Base-by-base conservation (phyloP, 2,797 vertebrate genomes). In the Meriones psammophilus region DNA sequence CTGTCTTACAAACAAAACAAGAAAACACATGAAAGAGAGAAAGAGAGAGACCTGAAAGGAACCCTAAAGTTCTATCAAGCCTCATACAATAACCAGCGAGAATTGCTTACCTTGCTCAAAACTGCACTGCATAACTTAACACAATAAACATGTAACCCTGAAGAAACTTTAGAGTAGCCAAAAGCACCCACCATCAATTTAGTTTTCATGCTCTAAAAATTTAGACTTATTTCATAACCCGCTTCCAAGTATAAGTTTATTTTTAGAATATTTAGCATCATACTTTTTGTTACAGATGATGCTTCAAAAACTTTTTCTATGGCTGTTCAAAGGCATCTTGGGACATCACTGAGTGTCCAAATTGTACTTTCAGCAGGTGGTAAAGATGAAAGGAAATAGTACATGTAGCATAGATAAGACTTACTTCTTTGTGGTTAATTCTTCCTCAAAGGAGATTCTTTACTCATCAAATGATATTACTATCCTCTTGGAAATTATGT, bases 191-290 rank as follows among this genome's bases (percentile, higher is more conserved):
- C 15, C 33, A 36, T 84, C 81, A 92, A 42, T 89, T 56, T 30
- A 42, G 17, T 91, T 92, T 71, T 60, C 28, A 71, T 62, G 17
- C 36, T 46, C 62, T 89, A 80, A 96, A 88, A 80, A 76, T 73
- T 56, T 60, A 94, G 54, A 66, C 18, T n/a, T 86, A 36, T 79
- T 91, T 95, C 80, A 5, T 88, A 79, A 42, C 33, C n/a, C 71
- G 62, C 64, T 88, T 39, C 22, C 64, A 92, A 87, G 76, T 94
- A 12, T 30, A 81, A 83, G 92, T 85, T 28, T 28, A 8, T 96
- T 94, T 84, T 56, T 92, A 30, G 24, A 84, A 15, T 95, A 85
- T 81, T 87, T 94, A 42, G 94, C 91, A 60, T 58, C 88, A 74
- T 68, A 6, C n/a, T 95, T 73, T 93, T 60, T 83, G 46, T 77